Percentiles rank a stretch among this genome's conserved stretches.
Evolutionary conservation across 2,113 vertebrate genomes (phyloP).

Genomic region (Prolemur simus): DNA sequence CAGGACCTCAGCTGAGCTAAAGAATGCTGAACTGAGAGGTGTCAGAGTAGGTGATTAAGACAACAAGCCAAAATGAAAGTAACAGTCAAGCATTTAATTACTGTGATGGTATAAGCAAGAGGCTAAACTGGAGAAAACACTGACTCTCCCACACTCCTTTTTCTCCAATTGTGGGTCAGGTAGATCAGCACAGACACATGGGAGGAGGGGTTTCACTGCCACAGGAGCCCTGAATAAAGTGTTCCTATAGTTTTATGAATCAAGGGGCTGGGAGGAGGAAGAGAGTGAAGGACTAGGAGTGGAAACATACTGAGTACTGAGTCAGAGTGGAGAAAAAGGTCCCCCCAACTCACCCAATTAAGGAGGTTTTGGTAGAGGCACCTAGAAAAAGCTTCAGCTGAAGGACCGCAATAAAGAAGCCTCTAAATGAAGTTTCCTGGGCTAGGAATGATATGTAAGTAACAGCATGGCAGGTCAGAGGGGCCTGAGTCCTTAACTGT

Average conservation of each 20-base stretch:
- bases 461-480: neutral
- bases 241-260: neutral
- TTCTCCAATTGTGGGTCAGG: neutral
- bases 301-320: neutral
- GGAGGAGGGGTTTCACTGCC: neutral
- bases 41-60: neutral
- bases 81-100: neutral
- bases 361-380: neutral
- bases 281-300: neutral
- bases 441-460: neutral
- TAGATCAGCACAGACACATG: neutral
- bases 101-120: neutral
- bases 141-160: neutral
- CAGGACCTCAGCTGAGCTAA: neutral
- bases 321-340: neutral
- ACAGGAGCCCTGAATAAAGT: neutral
- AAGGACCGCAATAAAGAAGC: neutral
- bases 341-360: neutral
- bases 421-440: neutral
- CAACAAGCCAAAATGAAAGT: neutral
- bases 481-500: neutral
- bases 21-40: neutral
- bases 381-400: neutral
- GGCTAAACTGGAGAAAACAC: neutral
- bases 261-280: neutral